A percentile compares a stretch with the other conserved stretches of the same genome.
phyloP scores from a whole-genome alignment of 2,888 invertebrate species.

The Eledona agricola region DNA sequence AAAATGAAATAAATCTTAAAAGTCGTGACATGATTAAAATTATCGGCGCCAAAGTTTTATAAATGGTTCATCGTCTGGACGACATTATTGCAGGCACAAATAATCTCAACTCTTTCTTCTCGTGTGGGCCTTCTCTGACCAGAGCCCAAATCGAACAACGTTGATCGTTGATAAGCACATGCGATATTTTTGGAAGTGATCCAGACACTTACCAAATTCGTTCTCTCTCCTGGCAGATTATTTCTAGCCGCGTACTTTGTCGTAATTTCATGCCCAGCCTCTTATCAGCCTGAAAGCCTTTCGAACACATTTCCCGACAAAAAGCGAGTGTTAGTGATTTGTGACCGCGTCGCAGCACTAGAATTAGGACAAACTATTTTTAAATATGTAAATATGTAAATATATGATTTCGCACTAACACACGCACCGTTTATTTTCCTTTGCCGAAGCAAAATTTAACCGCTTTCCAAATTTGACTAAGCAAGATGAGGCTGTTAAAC shows the following conservation, averaged over 20 bases:
- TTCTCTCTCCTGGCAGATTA: conserved; percentile 54
- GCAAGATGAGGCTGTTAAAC: conserved; percentile 49
- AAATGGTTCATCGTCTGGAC: conserved; percentile 1
- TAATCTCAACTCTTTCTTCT: not conserved
- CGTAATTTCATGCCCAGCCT: conserved; percentile 53
- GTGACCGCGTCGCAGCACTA: conserved; percentile 13
- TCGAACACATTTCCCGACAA: conserved; percentile 1
- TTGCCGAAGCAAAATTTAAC: conserved; percentile 11
- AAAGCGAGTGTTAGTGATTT: conserved; percentile 21
- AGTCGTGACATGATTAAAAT: too few species aligned
- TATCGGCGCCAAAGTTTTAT: not conserved
- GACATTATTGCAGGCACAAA: conserved; percentile 2
- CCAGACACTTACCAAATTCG: conserved; percentile 55
- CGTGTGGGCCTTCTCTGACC: conserved; percentile 16
- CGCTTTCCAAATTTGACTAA: not conserved
- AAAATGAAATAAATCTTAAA: too few species aligned
- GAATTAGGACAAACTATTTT: conserved; percentile 14
- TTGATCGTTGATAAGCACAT: conserved; percentile 48
- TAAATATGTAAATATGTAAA: conserved; percentile 8
- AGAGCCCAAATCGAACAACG: conserved; percentile 40
- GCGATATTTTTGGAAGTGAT: conserved; percentile 54
- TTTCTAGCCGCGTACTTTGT: conserved; percentile 58
- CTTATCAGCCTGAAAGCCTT: conserved; percentile 42
- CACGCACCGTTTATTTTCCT: conserved; percentile 11
- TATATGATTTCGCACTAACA: conserved; percentile 8